These are phyloP conservation scores for Sminthopsis crassicaudata DNA, from an alignment of 2,113 vertebrate genomes.

Conservation along the genomic window DNA sequence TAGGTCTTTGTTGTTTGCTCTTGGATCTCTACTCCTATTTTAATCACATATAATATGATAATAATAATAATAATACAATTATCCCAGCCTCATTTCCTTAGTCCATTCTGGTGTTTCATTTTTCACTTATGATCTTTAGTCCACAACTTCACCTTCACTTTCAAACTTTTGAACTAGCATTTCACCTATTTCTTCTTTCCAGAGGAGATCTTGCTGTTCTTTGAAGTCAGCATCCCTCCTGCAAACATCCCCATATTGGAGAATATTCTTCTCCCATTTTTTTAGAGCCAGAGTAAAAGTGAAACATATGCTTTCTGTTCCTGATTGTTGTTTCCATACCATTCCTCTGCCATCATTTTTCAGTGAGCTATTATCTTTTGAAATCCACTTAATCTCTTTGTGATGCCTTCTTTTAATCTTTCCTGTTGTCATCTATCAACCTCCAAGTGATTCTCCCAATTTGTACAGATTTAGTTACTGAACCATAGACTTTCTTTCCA, in stretches of 20 bases:
- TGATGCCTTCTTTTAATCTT: not conserved
- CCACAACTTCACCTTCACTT: not conserved
- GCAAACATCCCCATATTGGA: too few species aligned
- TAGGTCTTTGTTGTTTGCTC: not conserved
- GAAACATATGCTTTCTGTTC: not conserved
- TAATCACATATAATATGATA: not conserved
- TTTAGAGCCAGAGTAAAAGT: not conserved
- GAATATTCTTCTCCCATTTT: too few species aligned
- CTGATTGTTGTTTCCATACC: not conserved
- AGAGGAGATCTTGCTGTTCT: too few species aligned
- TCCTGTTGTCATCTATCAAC: not conserved
- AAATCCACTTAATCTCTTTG: not conserved
- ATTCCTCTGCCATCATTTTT: not conserved
- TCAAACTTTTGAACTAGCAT: not conserved
- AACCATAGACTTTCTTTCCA: not conserved
- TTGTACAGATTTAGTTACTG: not conserved
- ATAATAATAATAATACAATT: too few species aligned
- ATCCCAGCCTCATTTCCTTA: not conserved
- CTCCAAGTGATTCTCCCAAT: not conserved
- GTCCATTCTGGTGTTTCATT: not conserved
- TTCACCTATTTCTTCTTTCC: too few species aligned
- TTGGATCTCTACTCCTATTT: not conserved
- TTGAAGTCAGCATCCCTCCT: too few species aligned
- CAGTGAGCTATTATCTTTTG: too few species aligned
- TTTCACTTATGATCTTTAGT: not conserved